These are phyloP conservation scores for Vollenhovia emeryi DNA, from an alignment of 1,140 invertebrate genomes.

Conservation along the genomic window DNA sequence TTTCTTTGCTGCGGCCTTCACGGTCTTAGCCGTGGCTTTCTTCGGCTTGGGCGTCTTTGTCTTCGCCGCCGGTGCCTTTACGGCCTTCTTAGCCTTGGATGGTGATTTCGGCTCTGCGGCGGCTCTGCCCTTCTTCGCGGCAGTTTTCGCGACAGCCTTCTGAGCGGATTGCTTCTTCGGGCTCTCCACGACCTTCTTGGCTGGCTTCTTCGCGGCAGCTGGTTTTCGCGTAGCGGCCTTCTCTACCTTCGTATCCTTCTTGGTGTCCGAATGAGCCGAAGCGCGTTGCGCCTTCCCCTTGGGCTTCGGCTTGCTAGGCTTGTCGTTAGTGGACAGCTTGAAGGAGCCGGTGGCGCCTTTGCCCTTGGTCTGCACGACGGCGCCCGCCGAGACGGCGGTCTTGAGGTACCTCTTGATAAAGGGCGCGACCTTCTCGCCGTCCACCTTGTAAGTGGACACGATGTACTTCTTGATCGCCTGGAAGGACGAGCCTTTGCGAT, in stretches of 20 bases:
- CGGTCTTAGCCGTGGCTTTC: slow-evolving; percentile 22
- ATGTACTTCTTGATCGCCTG: slow-evolving; percentile 63
- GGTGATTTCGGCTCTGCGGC: not conserved
- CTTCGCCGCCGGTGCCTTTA: slow-evolving; percentile 64
- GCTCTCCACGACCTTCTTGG: slow-evolving; percentile 34
- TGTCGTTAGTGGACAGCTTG: slow-evolving; percentile 2
- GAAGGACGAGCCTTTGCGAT: slow-evolving; percentile 49
- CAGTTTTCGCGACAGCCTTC: slow-evolving; percentile 15
- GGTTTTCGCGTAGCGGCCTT: slow-evolving; percentile 33
- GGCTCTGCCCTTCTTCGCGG: slow-evolving; percentile 39
- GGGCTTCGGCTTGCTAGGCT: not conserved
- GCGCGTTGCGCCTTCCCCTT: slow-evolving; percentile 25
- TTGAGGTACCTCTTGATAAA: slow-evolving; percentile 54
- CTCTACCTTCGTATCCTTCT: slow-evolving; percentile 31
- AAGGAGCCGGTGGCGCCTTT: slow-evolving; percentile 58
- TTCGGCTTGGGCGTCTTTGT: slow-evolving; percentile 66
- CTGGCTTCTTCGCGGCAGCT: not conserved
- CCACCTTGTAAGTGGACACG: slow-evolving; percentile 40
- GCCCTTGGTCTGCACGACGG: slow-evolving; percentile 55
- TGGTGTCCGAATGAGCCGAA: not conserved
- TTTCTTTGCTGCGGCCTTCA: slow-evolving; percentile 61
- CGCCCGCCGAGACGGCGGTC: slow-evolving; percentile 25
- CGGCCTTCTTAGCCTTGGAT: slow-evolving; percentile 57
- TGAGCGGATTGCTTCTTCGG: slow-evolving; percentile 19
- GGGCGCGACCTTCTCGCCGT: slow-evolving; percentile 47